phyloP scores from a whole-genome alignment of 2,797 vertebrate genomes.

The Chelonia mydas region DNA sequence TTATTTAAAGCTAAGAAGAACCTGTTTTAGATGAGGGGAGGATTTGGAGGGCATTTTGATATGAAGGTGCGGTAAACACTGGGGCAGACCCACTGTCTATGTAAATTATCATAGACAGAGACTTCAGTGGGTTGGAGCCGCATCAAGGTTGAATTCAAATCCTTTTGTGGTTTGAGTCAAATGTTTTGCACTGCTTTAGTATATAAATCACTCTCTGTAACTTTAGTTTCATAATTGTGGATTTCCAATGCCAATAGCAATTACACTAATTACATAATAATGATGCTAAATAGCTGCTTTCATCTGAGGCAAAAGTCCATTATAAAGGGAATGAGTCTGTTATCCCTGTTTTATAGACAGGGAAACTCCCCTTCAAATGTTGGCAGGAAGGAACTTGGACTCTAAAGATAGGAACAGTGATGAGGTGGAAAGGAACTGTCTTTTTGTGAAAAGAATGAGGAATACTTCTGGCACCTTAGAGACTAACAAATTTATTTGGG shows the following conservation, averaged over 20 bases:
- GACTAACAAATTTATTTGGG: no score
- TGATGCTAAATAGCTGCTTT: not conserved
- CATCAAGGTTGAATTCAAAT: not conserved
- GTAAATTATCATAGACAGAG: not conserved
- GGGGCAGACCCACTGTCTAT: conserved; percentile 4
- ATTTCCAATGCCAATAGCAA: not conserved
- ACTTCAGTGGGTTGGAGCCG: not conserved
- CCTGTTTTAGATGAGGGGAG: not conserved
- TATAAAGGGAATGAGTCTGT: not conserved
- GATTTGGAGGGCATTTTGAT: not conserved
- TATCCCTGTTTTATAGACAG: not conserved
- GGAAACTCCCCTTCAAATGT: not conserved
- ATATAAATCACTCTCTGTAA: not conserved
- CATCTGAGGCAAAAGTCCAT: not conserved
- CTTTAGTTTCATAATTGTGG: not conserved
- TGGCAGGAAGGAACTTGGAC: not conserved
- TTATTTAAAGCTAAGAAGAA: accelerated
- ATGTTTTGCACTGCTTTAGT: not conserved
- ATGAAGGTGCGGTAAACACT: not conserved
- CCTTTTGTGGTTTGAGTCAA: not conserved
- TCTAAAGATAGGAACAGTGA: not conserved
- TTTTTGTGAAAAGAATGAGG: not conserved
- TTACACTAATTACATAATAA: not conserved
- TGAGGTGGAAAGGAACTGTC: not conserved
- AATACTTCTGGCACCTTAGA: no score